A percentile compares a stretch with the other conserved stretches of the same genome.
phyloP scores from a whole-genome alignment of 2,888 invertebrate species.

The Coelinius sp. region DNA sequence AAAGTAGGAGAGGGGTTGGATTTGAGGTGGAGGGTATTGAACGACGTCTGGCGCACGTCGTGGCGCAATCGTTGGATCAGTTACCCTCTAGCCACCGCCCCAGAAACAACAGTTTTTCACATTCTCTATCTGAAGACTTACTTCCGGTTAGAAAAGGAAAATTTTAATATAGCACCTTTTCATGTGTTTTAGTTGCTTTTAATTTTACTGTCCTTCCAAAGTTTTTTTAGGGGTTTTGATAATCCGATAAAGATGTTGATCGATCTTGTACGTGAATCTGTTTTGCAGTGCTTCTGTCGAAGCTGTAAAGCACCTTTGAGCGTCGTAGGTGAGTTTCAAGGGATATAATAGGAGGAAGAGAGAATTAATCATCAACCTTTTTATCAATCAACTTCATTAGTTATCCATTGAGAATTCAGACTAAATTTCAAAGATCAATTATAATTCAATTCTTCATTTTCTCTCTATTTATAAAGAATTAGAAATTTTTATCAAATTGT shows the following conservation, averaged over 20 bases:
- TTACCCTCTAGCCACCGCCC: slow-evolving; percentile 77
- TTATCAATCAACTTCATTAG: slow-evolving; percentile 10
- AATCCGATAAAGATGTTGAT: slow-evolving; percentile 80
- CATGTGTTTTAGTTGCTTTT: neutral
- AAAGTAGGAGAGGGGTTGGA: slow-evolving; percentile 41
- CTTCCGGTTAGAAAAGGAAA: slow-evolving; percentile 8
- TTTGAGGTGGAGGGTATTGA: slow-evolving; percentile 73
- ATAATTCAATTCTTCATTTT: neutral
- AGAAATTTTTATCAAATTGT: too few species aligned
- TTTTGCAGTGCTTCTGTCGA: slow-evolving; percentile 95
- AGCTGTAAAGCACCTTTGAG: slow-evolving; percentile 87
- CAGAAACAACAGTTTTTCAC: slow-evolving; percentile 72
- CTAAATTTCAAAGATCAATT: slow-evolving; percentile 2
- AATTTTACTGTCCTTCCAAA: neutral
- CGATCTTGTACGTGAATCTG: slow-evolving; percentile 91
- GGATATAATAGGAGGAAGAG: neutral
- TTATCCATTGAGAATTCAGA: neutral
- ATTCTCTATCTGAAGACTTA: slow-evolving; percentile 49
- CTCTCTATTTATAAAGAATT: too few species aligned
- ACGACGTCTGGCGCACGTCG: slow-evolving; percentile 76
- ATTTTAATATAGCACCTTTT: neutral
- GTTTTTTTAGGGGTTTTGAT: neutral
- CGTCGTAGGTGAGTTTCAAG: slow-evolving; percentile 64
- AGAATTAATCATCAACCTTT: neutral
- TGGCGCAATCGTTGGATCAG: slow-evolving; percentile 73